Evolutionary conservation across 2,797 vertebrate genomes (phyloP).

Genomic region (Smutsia gigantea): DNA sequence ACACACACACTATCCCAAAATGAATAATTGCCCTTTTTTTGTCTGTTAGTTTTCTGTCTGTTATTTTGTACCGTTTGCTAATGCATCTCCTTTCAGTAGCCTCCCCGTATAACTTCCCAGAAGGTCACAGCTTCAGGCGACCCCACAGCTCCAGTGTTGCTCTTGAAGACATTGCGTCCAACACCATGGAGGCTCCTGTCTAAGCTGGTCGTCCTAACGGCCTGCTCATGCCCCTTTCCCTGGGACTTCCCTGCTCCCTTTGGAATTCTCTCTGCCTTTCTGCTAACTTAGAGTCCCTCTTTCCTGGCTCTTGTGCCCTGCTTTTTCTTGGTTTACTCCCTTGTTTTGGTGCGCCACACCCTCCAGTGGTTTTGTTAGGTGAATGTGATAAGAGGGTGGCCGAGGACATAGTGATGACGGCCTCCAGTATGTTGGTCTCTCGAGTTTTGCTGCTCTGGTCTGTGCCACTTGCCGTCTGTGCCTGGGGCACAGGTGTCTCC

Average conservation of each 20-base stretch:
- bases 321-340: neutral
- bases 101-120: neutral
- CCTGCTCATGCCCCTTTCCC: rapidly evolving
- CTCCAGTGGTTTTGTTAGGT: neutral
- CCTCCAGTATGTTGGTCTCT: neutral
- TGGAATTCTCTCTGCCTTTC: neutral
- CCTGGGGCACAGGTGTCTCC: neutral
- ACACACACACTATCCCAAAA: too few species aligned
- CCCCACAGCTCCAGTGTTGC: neutral
- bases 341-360: neutral
- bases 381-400: neutral
- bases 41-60: neutral
- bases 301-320: neutral
- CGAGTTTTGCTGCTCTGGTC: too few species aligned
- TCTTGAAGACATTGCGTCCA: too few species aligned
- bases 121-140: neutral
- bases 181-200: neutral
- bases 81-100: too few species aligned
- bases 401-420: neutral
- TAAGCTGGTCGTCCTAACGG: neutral
- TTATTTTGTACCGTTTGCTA: neutral
- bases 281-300: neutral
- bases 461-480: rapidly evolving
- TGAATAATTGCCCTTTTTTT: neutral
- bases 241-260: neutral